These are phyloP conservation scores for Exephanes ischioxanthus DNA, from an alignment of 2,888 invertebrate genomes.

Conservation along the genomic window DNA sequence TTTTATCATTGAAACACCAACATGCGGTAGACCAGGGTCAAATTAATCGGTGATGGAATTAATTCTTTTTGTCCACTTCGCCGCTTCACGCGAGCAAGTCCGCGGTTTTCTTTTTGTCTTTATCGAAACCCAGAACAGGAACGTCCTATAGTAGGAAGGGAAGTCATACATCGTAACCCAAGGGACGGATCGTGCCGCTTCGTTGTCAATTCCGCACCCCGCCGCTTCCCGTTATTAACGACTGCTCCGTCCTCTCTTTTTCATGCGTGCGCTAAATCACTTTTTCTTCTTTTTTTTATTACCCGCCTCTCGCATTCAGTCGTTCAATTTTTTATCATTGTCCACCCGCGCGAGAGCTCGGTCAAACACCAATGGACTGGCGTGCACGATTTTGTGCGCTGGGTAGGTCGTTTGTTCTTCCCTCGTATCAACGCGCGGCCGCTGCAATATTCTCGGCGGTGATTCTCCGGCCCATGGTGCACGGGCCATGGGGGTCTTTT, in stretches of 20 bases:
- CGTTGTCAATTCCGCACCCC: slow-evolving; percentile 8
- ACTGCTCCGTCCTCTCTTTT: slow-evolving; percentile 23
- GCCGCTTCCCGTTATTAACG: slow-evolving; percentile 55
- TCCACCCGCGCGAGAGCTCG: neutral
- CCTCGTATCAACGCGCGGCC: slow-evolving; percentile 39
- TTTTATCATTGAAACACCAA: neutral
- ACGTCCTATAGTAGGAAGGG: neutral
- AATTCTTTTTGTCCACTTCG: slow-evolving; percentile 13
- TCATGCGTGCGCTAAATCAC: slow-evolving; percentile 51
- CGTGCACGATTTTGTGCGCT: slow-evolving; percentile 46
- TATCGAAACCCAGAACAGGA: neutral
- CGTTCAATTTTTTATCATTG: slow-evolving; percentile 49
- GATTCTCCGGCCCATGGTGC: neutral
- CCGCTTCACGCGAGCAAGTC: neutral
- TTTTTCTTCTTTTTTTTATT: slow-evolving; percentile 49
- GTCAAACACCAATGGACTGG: neutral
- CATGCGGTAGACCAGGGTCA: neutral
- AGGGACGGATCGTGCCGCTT: slow-evolving; percentile 1
- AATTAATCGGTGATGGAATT: slow-evolving; percentile 17
- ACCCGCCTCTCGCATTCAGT: slow-evolving; percentile 28
- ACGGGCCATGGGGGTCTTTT: slow-evolving; percentile 55
- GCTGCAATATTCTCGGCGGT: slow-evolving; percentile 55
- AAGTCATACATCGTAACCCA: slow-evolving; percentile 26
- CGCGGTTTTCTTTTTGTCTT: neutral
- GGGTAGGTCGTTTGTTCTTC: slow-evolving; percentile 38